These are phyloP conservation scores for Dusona sp. DNA, from an alignment of 2,888 invertebrate genomes.

Conservation along the genomic window DNA sequence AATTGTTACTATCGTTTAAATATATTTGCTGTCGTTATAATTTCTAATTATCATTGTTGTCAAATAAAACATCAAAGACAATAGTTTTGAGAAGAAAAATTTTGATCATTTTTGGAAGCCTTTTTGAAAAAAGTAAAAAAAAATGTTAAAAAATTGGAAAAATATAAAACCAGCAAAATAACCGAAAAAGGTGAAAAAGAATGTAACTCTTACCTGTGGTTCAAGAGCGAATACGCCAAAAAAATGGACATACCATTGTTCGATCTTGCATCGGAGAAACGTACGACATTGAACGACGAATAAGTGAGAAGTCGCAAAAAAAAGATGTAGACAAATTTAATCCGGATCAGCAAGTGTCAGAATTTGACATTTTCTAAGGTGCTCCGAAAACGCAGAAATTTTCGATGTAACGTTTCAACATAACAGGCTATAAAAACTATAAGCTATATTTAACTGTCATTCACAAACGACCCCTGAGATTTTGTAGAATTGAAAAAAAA, in stretches of 20 bases:
- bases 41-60: background rate
- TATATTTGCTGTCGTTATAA: background rate
- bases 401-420: constrained; percentile 1
- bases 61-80: background rate
- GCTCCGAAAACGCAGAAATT: background rate
- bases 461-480: background rate
- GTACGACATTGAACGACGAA: background rate
- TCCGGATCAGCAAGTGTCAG: constrained; percentile 72
- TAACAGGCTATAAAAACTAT: background rate
- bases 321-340: background rate
- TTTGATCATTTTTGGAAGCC: background rate
- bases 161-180: background rate
- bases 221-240: constrained; percentile 76
- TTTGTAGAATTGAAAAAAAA: constrained; percentile 9
- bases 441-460: background rate
- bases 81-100: background rate
- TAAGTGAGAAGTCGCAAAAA: background rate
- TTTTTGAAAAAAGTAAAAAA: background rate
- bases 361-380: constrained; percentile 68
- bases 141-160: background rate
- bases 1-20: background rate
- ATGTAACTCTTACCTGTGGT: constrained; percentile 71
- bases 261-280: constrained; percentile 71
- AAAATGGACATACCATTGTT: constrained; percentile 76
- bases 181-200: constrained; percentile 44